Evolutionary conservation across 2,113 vertebrate genomes (phyloP).

Genomic region (Sander lucioperca): DNA sequence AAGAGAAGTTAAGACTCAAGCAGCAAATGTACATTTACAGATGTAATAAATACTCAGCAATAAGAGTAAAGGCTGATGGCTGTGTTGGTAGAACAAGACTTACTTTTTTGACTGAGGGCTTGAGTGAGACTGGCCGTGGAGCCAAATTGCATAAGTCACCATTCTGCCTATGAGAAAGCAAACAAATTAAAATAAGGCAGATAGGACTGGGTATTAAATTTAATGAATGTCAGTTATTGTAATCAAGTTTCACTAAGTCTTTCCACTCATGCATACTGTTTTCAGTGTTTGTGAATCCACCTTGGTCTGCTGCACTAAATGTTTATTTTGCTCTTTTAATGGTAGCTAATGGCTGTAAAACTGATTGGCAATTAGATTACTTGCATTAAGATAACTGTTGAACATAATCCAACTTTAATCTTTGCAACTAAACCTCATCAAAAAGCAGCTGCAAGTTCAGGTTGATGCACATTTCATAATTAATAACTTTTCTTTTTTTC

Average conservation of each 20-base stretch:
- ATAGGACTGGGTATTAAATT: neutral
- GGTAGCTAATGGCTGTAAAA: neutral
- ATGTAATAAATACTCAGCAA: neutral
- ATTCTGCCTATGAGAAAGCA: neutral
- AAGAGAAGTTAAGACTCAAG: neutral
- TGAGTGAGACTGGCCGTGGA: neutral
- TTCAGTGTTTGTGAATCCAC: neutral
- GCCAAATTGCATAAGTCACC: neutral
- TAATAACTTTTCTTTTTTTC: neutral
- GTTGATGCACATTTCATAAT: neutral
- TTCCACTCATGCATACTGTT: neutral
- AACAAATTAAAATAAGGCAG: neutral
- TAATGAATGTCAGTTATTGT: neutral
- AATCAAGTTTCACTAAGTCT: neutral
- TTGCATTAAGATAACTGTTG: slow-evolving; percentile 9
- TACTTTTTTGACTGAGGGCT: too few relatives aligned
- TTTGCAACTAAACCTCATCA: slow-evolving; percentile 15
- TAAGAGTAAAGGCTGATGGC: neutral
- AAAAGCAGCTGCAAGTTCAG: neutral
- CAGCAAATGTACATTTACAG: neutral
- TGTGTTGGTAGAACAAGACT: neutral
- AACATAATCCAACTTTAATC: slow-evolving; percentile 19
- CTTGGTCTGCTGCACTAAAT: neutral
- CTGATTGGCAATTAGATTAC: neutral
- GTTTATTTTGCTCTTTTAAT: neutral